Evolutionary conservation across 2,113 vertebrate genomes (phyloP).

Genomic region (Mesitornis unicolor): DNA sequence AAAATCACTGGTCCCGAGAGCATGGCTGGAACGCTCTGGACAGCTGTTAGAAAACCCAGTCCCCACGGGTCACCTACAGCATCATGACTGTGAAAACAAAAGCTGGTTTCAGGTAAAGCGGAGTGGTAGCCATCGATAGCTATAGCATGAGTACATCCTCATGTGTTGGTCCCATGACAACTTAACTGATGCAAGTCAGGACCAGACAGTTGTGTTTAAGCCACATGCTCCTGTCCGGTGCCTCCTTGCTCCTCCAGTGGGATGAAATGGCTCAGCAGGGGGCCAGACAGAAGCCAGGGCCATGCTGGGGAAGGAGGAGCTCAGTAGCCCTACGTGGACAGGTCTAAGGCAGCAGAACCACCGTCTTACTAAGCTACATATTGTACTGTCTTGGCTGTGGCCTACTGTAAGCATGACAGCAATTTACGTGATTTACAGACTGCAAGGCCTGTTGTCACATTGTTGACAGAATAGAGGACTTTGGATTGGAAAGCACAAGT

Average conservation of each 20-base stretch:
- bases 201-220: not conserved
- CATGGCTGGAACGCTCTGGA: not conserved
- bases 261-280: not conserved
- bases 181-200: not conserved
- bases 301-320: not conserved
- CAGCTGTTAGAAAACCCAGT: not conserved
- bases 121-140: rapidly evolving
- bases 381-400: not conserved
- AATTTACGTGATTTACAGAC: not conserved
- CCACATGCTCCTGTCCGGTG: rapidly evolving
- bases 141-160: not conserved
- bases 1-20: not conserved
- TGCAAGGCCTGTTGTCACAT: not conserved
- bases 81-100: not conserved
- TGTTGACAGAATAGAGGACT: not conserved
- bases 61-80: not conserved
- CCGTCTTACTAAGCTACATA: rapidly evolving
- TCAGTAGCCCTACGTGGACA: not conserved
- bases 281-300: not conserved
- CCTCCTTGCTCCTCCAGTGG: not conserved
- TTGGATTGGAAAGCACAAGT: not conserved
- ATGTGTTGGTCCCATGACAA: not conserved
- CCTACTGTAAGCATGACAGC: not conserved
- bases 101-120: not conserved
- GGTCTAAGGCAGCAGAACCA: not conserved